Conservation (phyloP, 2,888 invertebrate genomes). For the Drosophila buzzatii region DNA sequence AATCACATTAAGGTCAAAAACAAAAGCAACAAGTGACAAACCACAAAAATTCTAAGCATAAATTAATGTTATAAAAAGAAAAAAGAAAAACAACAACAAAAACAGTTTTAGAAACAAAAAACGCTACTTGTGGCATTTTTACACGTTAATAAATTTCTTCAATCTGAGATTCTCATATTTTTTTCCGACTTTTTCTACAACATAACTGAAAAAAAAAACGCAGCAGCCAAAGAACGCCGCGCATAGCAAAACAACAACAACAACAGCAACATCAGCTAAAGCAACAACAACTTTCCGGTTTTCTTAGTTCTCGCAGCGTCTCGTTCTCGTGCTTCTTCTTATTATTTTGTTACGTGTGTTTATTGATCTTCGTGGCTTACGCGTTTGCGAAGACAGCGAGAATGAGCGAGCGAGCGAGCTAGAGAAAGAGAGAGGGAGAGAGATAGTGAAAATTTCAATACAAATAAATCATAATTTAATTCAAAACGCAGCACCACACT, state of each 20-base stretch:
- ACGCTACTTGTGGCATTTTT: slow-evolving; percentile 27
- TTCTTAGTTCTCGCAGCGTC: slow-evolving; percentile 55
- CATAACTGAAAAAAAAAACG: slow-evolving; percentile 28
- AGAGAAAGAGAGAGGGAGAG: slow-evolving; percentile 26
- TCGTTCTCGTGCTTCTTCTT: slow-evolving; percentile 42
- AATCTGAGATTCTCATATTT: slow-evolving; percentile 30
- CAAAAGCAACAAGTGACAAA: slow-evolving; percentile 75
- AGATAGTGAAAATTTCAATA: slow-evolving; percentile 54
- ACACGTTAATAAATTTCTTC: slow-evolving; percentile 39
- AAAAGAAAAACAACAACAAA: slow-evolving; percentile 25
- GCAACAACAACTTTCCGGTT: slow-evolving; percentile 76
- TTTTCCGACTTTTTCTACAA: slow-evolving; percentile 34
- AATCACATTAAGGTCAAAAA: slow-evolving; percentile 71
- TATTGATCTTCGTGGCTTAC: slow-evolving; percentile 74
- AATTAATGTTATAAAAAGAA: slow-evolving; percentile 46
- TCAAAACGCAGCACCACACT: slow-evolving; percentile 49
- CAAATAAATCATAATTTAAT: slow-evolving; percentile 59
- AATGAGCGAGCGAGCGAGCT: slow-evolving; percentile 22
- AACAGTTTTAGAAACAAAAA: slow-evolving; percentile 1
- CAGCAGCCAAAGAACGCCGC: slow-evolving; percentile 52
- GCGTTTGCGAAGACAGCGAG: slow-evolving; percentile 46
- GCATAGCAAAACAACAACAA: slow-evolving; percentile 51
- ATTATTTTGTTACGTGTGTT: slow-evolving; percentile 60
- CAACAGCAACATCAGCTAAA: slow-evolving; percentile 22
- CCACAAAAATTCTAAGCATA: slow-evolving; percentile 58